These are phyloP conservation scores for Callocephalon fimbriatum DNA, from an alignment of 2,113 vertebrate species.

Conservation along the genomic window DNA sequence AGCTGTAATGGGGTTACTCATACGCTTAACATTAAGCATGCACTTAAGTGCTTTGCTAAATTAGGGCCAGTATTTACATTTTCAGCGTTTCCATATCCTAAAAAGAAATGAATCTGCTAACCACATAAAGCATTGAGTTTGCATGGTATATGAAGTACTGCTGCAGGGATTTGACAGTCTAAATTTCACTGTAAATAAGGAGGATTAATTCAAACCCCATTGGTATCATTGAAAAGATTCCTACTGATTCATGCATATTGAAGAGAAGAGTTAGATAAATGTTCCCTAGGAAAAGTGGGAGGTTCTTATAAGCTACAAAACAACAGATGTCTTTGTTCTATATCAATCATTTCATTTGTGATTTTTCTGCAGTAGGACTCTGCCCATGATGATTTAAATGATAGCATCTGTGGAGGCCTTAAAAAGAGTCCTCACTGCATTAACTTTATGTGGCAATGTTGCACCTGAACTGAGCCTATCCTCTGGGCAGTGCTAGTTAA, in stretches of 20 bases:
- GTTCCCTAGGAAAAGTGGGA: not conserved
- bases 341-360: not conserved
- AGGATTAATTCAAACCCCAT: not conserved
- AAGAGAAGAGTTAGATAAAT: not conserved
- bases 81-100: not conserved
- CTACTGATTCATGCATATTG: not conserved
- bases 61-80: not conserved
- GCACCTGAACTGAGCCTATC: not conserved
- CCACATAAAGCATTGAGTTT: not conserved
- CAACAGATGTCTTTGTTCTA: not conserved
- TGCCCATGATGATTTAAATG: not conserved
- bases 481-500: not conserved
- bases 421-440: not conserved
- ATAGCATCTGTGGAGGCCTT: not conserved
- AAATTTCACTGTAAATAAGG: conserved; percentile 11
- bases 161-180: not conserved
- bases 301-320: not conserved
- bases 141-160: not conserved
- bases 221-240: not conserved
- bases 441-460: not conserved
- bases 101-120: not conserved
- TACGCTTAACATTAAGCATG: not conserved
- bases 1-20: not conserved
- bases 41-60: not conserved
- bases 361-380: not conserved